These are phyloP conservation scores for Gonatopus flavifemur DNA, from an alignment of 1,140 invertebrate genomes.

Conservation along the genomic window DNA sequence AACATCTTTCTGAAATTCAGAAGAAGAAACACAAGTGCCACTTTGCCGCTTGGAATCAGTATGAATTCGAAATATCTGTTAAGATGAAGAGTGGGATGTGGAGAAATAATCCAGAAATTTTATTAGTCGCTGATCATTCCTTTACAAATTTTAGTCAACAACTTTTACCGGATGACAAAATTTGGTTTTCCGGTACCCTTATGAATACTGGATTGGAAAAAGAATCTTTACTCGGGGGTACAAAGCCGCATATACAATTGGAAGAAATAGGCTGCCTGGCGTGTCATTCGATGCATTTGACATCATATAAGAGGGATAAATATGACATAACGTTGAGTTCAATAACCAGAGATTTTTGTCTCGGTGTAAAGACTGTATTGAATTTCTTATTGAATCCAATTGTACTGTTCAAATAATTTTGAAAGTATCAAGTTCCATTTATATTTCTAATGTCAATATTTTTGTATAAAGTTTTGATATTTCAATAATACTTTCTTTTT, in stretches of 20 bases:
- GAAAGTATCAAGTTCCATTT: background rate
- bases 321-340: slow-evolving; percentile 55
- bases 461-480: too few species aligned
- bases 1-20: slow-evolving; percentile 57
- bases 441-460: too few species aligned
- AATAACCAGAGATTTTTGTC: slow-evolving; percentile 62
- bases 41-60: slow-evolving; percentile 69
- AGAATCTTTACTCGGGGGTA: slow-evolving; percentile 61
- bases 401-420: slow-evolving; percentile 68
- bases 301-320: slow-evolving; percentile 54
- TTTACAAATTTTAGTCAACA: slow-evolving; percentile 73
- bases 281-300: slow-evolving; percentile 63
- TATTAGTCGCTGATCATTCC: slow-evolving; percentile 63
- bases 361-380: slow-evolving; percentile 70
- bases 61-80: slow-evolving; percentile 70
- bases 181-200: slow-evolving; percentile 70
- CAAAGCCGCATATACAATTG: slow-evolving; percentile 61
- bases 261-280: slow-evolving; percentile 68
- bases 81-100: slow-evolving; percentile 70
- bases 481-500: too few species aligned
- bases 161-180: slow-evolving; percentile 68
- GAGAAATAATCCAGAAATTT: slow-evolving; percentile 65
- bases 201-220: slow-evolving; percentile 41
- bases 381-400: slow-evolving; percentile 77
- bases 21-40: slow-evolving; percentile 65